Evolutionary conservation across 2,113 vertebrate species (phyloP).

Genomic region (Ammodramus savannarum): DNA sequence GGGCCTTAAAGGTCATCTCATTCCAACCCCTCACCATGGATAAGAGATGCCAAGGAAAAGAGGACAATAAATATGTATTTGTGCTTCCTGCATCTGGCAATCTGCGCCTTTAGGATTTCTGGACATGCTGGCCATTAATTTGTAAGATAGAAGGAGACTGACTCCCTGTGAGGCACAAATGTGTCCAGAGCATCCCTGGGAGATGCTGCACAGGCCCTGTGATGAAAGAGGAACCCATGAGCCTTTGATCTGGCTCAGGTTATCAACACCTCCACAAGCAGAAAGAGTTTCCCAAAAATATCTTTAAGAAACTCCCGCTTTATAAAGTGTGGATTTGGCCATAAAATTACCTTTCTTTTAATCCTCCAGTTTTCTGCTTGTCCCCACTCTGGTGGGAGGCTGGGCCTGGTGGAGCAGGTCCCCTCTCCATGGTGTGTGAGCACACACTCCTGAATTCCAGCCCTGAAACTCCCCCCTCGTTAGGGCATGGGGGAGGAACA

Average conservation of each 20-base stretch:
- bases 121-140: neutral
- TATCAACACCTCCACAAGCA: neutral
- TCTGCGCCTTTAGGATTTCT: neutral
- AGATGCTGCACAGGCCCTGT: neutral
- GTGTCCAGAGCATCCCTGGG: neutral
- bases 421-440: constrained; percentile 20
- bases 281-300: neutral
- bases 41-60: neutral
- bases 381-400: rapidly evolving
- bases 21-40: neutral
- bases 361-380: neutral
- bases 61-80: neutral
- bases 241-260: neutral
- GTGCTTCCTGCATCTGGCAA: neutral
- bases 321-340: rapidly evolving
- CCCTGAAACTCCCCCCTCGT: constrained; percentile 38
- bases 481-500: neutral
- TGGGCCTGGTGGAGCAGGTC: neutral
- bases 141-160: neutral
- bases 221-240: neutral
- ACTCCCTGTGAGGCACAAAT: neutral
- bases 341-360: neutral
- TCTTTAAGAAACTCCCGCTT: neutral
- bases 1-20: too few species aligned
- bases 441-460: neutral